Conservation (phyloP, 1,140 invertebrate species). For the Pogonognathellus flavescens region DNA sequence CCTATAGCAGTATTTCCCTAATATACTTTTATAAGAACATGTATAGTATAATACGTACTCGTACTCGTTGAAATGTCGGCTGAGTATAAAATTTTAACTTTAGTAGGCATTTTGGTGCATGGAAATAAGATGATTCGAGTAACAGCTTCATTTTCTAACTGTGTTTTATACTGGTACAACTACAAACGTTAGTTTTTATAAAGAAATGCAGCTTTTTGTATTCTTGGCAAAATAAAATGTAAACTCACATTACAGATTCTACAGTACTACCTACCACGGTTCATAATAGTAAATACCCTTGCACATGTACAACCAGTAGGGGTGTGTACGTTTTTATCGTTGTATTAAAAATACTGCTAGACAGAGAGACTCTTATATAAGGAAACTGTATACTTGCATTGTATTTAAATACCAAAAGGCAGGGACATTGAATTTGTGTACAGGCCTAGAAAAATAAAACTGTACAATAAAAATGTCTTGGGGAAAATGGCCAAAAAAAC, state of each 20-base stretch:
- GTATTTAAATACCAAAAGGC: background rate
- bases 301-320: background rate
- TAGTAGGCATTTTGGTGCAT: conserved; percentile 37
- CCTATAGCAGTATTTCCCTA: background rate
- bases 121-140: conserved; percentile 36
- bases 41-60: background rate
- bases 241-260: background rate
- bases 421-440: background rate
- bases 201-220: background rate
- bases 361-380: too few relatives aligned
- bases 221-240: background rate
- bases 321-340: background rate
- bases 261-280: background rate
- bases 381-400: background rate
- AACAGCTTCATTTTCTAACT: conserved; percentile 18
- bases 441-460: conserved; percentile 17
- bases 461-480: conserved; percentile 8
- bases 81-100: conserved; percentile 19
- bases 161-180: conserved; percentile 3
- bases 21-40: background rate
- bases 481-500: conserved; percentile 10
- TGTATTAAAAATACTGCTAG: too few relatives aligned
- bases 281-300: background rate
- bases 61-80: background rate
- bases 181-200: background rate